Base-by-base conservation (phyloP, 1,140 invertebrate species). In the Caenorhabditis latens region DNA sequence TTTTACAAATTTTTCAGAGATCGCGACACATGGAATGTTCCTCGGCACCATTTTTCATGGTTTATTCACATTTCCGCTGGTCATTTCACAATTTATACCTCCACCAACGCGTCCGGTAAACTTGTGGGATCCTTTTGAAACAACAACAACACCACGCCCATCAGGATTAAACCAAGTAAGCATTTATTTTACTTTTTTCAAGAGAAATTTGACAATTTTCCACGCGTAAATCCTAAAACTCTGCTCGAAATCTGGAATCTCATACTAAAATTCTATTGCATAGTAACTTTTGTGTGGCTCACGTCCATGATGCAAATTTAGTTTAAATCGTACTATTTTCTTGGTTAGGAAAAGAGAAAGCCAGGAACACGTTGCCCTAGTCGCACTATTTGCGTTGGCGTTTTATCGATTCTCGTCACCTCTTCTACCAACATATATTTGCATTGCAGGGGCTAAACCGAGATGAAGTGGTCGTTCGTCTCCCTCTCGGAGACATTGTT, bases 61-160 rank as follows among this genome's bases (percentile, higher is more conserved):
- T 5, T 24, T 79, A 53, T 50, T 79, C 46, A 79, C n/a, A 53
- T 24, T 79, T 11, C 46, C 46, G 46, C 71, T 79, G 71, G 71
- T 79, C 71, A 79, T 79, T 50, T 79, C 46, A 13, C 71, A 79
- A 24, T 79, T 79, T n/a, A 46, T 84, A 8, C 61, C 84, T 0
- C 86, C 89, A 84, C 88, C 90, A 43, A 90, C 89, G 11, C 86
- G 91, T 63, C 87, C 89, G 5, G 83, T 92, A n/a, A 90, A 91
- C 85, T 67, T 91, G 55, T 91, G 90, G 90, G 83, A 91, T 85
- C 90, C 91, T n/a, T 91, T 92, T 58, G 90, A 91, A 11, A 86
- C 89, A 32, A 65, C 88, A 43, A 90, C 91, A 16, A 89, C 91
- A n/a, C 85, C 85, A 24, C 61, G 71, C 32, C 86, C 90, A 0